Evolutionary conservation across 2,797 vertebrate species (phyloP).

Genomic region (Setipinna tenuifilis): DNA sequence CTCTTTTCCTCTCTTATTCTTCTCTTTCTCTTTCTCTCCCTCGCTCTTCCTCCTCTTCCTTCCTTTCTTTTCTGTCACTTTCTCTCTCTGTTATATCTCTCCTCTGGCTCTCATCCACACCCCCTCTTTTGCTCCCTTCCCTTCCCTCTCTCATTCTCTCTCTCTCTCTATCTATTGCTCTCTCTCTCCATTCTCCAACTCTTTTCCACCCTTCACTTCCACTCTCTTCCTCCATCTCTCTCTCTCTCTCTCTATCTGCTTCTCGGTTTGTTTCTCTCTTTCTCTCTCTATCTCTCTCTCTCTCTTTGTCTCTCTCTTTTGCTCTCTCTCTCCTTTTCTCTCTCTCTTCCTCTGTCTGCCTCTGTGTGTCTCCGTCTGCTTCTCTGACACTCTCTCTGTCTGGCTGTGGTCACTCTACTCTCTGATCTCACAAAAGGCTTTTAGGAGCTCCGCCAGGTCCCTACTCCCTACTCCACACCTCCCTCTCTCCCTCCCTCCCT

Average conservation of each 20-base stretch:
- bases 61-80: too few species aligned
- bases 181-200: background rate
- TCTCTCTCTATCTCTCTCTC: background rate
- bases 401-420: background rate
- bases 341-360: background rate
- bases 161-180: background rate
- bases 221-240: too few species aligned
- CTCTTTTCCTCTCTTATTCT: too few species aligned
- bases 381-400: background rate
- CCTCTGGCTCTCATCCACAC: too few species aligned
- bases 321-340: background rate
- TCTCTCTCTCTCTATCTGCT: too few species aligned
- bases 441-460: background rate
- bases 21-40: too few species aligned
- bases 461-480: background rate
- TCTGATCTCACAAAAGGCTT: constrained; percentile 1
- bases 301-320: background rate
- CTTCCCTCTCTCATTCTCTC: background rate
- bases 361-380: background rate
- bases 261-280: too few species aligned
- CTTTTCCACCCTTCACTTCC: background rate
- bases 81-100: too few species aligned
- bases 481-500: background rate
- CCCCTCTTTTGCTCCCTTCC: too few species aligned
- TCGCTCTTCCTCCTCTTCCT: too few species aligned